Evolutionary conservation across 2,888 invertebrate genomes (phyloP).

Genomic region (Eilema sororculum): DNA sequence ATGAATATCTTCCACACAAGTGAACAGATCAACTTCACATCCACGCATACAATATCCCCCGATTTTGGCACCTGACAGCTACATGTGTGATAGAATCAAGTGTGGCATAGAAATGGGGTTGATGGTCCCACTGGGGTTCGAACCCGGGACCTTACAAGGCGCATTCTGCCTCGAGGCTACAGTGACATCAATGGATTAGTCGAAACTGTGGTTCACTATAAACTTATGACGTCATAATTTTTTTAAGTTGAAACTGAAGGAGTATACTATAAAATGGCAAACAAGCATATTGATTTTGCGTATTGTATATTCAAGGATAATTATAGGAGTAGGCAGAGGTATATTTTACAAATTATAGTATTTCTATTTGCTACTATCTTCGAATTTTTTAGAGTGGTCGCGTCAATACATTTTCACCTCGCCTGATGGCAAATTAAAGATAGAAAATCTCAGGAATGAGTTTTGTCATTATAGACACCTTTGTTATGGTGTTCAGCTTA

Average conservation of each 20-base stretch:
- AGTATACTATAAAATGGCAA: no score
- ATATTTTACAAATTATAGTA: no score
- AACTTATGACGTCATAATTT: conserved; percentile 12
- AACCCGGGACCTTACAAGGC: conserved; percentile 59
- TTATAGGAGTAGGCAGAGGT: no score
- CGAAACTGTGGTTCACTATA: conserved; percentile 26
- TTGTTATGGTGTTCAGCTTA: no score
- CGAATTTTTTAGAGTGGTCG: no score
- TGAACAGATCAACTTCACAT: conserved; percentile 74
- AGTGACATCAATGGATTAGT: not conserved
- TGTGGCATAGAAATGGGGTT: conserved; percentile 84
- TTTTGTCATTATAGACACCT: no score
- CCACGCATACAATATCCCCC: conserved; percentile 71
- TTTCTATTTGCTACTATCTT: no score
- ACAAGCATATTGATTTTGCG: no score
- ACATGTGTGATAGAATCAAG: conserved; percentile 79
- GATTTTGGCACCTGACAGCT: conserved; percentile 78
- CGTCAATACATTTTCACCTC: no score
- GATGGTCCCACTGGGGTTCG: conserved; percentile 55
- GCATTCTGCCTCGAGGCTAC: conserved; percentile 47
- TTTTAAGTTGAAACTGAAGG: not conserved
- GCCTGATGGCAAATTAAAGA: no score
- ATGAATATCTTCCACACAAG: conserved; percentile 64
- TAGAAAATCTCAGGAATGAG: no score
- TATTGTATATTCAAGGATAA: no score